Evolutionary conservation across 2,888 invertebrate species (phyloP).

Genomic region (Drepanosiphum platanoidis): DNA sequence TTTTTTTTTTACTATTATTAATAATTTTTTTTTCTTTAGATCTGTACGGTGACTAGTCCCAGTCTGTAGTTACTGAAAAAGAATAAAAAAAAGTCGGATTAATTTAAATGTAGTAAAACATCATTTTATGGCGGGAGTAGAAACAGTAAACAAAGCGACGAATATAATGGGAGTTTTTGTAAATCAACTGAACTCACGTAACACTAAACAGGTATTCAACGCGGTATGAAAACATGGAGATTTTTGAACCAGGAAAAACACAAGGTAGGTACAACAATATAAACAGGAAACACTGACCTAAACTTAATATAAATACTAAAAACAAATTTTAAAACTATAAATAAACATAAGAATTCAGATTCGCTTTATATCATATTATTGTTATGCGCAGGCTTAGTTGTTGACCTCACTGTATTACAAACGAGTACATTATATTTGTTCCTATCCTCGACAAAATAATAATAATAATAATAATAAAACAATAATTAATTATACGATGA

Average conservation of each 20-base stretch:
- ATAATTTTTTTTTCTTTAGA: background rate
- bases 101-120: background rate
- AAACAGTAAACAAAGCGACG: conserved; percentile 17
- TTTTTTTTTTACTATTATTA: conserved; percentile 15
- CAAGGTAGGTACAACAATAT: background rate
- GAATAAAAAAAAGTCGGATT: conserved; percentile 26
- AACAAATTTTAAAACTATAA: conserved; percentile 12
- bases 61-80: conserved; percentile 35
- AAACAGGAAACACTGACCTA: conserved; percentile 43
- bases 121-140: background rate
- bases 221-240: conserved; percentile 31
- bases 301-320: conserved; percentile 19
- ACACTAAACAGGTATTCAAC: conserved; percentile 31
- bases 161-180: conserved; percentile 1
- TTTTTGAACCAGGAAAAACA: conserved; percentile 54
- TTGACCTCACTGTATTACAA: conserved; percentile 10
- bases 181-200: conserved; percentile 1
- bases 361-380: background rate
- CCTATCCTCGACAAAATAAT: background rate
- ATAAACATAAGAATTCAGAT: conserved; percentile 14
- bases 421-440: background rate
- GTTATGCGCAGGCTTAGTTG: background rate
- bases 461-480: too few relatives aligned
- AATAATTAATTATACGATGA: background rate
- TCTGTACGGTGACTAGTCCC: conserved; percentile 8